Percentiles rank a stretch among this genome's conserved stretches.
Evolutionary conservation across 2,113 vertebrate genomes (phyloP).

Genomic region (Dendropsophus ebraccatus): DNA sequence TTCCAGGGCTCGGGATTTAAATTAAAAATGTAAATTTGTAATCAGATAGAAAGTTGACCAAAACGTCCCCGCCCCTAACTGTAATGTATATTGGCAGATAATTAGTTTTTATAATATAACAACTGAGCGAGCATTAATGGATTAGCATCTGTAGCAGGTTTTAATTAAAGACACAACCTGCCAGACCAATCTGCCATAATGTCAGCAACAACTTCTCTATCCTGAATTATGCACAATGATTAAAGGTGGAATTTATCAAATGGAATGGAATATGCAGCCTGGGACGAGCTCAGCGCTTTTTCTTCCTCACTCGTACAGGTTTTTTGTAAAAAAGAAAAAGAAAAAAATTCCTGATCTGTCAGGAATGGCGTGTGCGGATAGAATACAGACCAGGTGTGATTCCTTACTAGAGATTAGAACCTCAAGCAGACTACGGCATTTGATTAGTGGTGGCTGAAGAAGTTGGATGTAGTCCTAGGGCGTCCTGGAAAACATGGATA

Average conservation of each 20-base stretch:
- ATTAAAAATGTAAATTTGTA: constrained; percentile 52
- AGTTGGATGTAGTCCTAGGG: too few relatives aligned
- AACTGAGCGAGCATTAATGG: constrained; percentile 45
- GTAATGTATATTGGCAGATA: constrained; percentile 53
- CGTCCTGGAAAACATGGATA: too few relatives aligned
- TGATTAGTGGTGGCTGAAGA: too few relatives aligned
- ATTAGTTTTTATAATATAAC: constrained; percentile 53
- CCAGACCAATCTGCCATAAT: constrained; percentile 52
- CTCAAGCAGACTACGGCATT: too few relatives aligned
- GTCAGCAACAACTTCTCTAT: constrained; percentile 35
- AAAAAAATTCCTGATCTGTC: too few relatives aligned
- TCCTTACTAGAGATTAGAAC: too few relatives aligned
- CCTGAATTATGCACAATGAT: constrained; percentile 40
- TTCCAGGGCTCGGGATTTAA: constrained; percentile 17
- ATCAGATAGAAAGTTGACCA: constrained; percentile 40
- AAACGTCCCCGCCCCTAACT: constrained; percentile 35
- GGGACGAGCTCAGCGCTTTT: background rate
- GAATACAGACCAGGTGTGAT: too few relatives aligned
- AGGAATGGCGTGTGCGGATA: too few relatives aligned
- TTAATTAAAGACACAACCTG: constrained; percentile 55
- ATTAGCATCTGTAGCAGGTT: constrained; percentile 54
- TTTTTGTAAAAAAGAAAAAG: background rate
- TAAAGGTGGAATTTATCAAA: constrained; percentile 43
- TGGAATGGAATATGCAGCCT: background rate
- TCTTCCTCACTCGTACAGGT: background rate